phyloP scores from a whole-genome alignment of 2,113 vertebrate genomes.

The Spheniscus mendiculus region DNA sequence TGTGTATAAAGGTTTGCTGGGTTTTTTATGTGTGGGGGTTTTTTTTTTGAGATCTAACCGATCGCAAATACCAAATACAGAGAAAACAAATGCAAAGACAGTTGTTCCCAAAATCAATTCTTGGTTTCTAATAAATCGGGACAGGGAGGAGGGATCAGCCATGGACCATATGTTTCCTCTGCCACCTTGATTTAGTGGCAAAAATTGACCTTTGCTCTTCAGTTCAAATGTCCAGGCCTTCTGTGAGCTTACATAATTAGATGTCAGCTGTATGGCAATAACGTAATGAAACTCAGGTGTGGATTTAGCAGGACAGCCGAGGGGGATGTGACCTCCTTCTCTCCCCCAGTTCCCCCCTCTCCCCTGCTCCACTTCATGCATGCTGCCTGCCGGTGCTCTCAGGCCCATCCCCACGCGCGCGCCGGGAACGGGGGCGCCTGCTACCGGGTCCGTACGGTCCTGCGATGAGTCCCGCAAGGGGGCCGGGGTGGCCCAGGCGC shows the following conservation, averaged over 20 bases:
- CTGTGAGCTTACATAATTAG: conserved; percentile 34
- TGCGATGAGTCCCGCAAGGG: background rate
- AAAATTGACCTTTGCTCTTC: conserved; percentile 46
- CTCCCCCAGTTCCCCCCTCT: background rate
- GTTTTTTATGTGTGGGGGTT: background rate
- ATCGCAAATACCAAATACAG: background rate
- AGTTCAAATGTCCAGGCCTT: conserved; percentile 31
- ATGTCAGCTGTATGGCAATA: conserved; percentile 14
- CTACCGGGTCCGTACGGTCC: fast-evolving
- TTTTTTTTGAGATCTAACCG: background rate
- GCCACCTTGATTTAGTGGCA: conserved; percentile 36
- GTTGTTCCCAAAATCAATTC: background rate
- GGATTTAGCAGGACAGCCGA: background rate
- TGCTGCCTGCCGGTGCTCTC: background rate
- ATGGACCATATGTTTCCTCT: conserved; percentile 3
- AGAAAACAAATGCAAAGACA: background rate
- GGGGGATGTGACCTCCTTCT: background rate
- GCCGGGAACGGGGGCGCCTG: background rate
- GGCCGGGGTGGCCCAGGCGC: background rate
- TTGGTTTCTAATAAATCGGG: background rate
- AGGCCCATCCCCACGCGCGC: background rate
- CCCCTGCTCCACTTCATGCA: background rate
- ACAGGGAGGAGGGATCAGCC: background rate
- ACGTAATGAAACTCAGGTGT: conserved; percentile 27
- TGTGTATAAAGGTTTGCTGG: background rate